Percentiles rank a stretch among this genome's conserved stretches.
Evolutionary conservation across 2,113 vertebrate species (phyloP).

Genomic region (Sinocyclocheilus maitianheensis): DNA sequence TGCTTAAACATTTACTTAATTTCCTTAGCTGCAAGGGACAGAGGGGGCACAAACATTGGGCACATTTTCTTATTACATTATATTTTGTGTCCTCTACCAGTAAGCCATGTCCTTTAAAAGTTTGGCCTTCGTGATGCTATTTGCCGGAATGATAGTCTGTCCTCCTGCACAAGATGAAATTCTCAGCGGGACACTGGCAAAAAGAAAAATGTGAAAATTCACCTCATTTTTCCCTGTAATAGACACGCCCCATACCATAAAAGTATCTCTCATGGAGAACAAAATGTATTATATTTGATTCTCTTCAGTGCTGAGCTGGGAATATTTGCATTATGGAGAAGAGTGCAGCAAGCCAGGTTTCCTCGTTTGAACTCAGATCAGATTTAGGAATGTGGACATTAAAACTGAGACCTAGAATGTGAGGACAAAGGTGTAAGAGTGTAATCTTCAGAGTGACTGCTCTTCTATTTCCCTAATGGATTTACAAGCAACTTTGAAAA

Average conservation of each 20-base stretch:
- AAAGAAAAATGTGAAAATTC: conserved; percentile 45
- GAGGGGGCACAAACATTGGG: not conserved
- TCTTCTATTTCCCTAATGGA: conserved; percentile 9
- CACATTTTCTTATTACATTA: not conserved
- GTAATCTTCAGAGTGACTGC: not conserved
- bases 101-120: not conserved
- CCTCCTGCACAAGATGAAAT: conserved; percentile 9
- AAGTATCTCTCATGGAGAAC: conserved; percentile 29
- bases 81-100: not conserved
- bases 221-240: conserved; percentile 46
- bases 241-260: conserved; percentile 24
- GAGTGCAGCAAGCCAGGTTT: conserved; percentile 2
- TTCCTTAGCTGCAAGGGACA: not conserved
- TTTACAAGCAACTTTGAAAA: conserved; percentile 2
- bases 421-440: conserved; percentile 1
- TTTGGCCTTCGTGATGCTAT: conserved; percentile 12
- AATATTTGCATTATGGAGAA: conserved; percentile 37
- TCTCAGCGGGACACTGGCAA: not conserved
- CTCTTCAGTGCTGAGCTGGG: conserved; percentile 35
- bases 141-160: conserved; percentile 10
- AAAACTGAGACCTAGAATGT: not conserved
- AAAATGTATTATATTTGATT: conserved; percentile 38
- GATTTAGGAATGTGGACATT: conserved; percentile 11
- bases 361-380: conserved; percentile 39
- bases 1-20: not conserved